These are phyloP conservation scores for Anodontia alba DNA, from an alignment of 2,888 invertebrate species.

Conservation along the genomic window DNA sequence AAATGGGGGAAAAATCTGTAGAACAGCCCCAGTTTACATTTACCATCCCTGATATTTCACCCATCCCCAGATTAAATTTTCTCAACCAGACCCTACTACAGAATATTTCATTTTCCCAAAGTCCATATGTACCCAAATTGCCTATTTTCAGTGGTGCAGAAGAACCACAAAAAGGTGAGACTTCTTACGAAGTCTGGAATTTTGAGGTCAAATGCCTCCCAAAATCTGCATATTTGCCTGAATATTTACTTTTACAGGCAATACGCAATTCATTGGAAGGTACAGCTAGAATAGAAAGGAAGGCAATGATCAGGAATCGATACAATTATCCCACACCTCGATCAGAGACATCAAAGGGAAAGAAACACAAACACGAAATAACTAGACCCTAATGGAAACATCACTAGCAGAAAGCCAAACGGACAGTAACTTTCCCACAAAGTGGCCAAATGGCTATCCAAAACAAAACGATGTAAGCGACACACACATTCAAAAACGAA, in stretches of 20 bases:
- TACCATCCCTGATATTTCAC: background rate
- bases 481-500: too few relatives aligned
- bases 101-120: background rate
- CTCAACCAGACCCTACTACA: background rate
- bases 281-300: too few relatives aligned
- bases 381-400: too few relatives aligned
- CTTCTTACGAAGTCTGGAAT: conserved; percentile 33
- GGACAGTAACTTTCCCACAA: too few relatives aligned
- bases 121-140: conserved; percentile 29
- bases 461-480: too few relatives aligned
- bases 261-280: conserved; percentile 36
- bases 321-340: too few relatives aligned
- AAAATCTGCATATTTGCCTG: too few relatives aligned
- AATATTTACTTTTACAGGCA: conserved; percentile 16
- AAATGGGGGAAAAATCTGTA: background rate
- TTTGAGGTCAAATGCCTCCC: conserved; percentile 29
- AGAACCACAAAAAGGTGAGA: conserved; percentile 40
- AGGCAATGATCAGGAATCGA: too few relatives aligned
- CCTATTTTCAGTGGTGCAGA: conserved; percentile 36
- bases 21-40: background rate
- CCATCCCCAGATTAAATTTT: background rate
- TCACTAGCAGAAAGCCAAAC: too few relatives aligned
- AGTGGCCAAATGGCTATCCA: too few relatives aligned
- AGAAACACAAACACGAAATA: too few relatives aligned
- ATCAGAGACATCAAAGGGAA: too few relatives aligned